Conservation (phyloP, 2,113 vertebrate species). For the Perca schrenkii region DNA sequence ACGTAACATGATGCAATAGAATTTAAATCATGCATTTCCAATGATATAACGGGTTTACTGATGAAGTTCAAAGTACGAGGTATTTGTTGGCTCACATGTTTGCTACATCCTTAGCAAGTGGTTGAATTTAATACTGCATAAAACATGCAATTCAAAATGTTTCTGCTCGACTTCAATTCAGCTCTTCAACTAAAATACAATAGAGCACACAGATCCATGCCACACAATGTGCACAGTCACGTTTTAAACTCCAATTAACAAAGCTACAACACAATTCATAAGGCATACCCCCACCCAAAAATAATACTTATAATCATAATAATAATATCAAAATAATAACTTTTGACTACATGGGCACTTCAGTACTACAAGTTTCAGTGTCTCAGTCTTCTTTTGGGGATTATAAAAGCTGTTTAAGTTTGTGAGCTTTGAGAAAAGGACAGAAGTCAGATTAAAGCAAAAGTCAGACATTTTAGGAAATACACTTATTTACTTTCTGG, state of each 20-base stretch:
- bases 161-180: conserved; percentile 59
- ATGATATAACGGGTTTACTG: conserved; percentile 72
- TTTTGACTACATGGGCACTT: conserved; percentile 63
- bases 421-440: conserved; percentile 45
- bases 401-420: conserved; percentile 30
- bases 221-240: conserved; percentile 79
- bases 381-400: conserved; percentile 37
- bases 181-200: conserved; percentile 69
- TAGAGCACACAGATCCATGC: conserved; percentile 80
- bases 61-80: conserved; percentile 76
- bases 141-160: conserved; percentile 81
- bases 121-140: conserved; percentile 74
- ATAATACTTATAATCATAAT: conserved; percentile 25
- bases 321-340: conserved; percentile 37
- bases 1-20: conserved; percentile 80
- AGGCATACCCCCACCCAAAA: conserved; percentile 63
- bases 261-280: conserved; percentile 81
- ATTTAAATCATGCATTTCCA: conserved; percentile 75
- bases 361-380: conserved; percentile 39
- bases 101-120: conserved; percentile 83
- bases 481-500: not conserved
- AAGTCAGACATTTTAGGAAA: conserved; percentile 32
- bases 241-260: conserved; percentile 76
- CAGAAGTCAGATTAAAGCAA: conserved; percentile 8
- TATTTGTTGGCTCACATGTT: conserved; percentile 79